Evolutionary conservation across 2,797 vertebrate genomes (phyloP).

Genomic region (Pterois miles): DNA sequence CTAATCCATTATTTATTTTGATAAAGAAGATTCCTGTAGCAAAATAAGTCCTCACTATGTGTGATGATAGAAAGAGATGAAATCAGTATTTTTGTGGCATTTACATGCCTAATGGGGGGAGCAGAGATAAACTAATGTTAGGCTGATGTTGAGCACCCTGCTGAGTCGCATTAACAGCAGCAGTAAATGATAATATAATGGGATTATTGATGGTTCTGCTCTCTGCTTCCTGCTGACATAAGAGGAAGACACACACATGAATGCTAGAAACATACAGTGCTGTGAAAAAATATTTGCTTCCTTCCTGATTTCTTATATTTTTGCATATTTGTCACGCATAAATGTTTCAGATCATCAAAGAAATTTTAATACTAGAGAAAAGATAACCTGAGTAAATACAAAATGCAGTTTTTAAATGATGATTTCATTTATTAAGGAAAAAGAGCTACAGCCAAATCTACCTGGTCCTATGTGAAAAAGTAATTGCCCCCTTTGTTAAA

Average conservation of each 20-base stretch:
- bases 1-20: background rate
- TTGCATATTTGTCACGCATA: no score
- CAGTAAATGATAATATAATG: slow-evolving; percentile 39
- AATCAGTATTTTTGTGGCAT: slow-evolving; percentile 32
- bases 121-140: slow-evolving; percentile 21
- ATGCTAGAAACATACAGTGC: background rate
- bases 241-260: background rate
- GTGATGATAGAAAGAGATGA: slow-evolving; percentile 5
- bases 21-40: slow-evolving; percentile 4
- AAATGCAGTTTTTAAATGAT: no score
- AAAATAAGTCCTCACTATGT: background rate
- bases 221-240: slow-evolving; percentile 34
- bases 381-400: no score
- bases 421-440: no score
- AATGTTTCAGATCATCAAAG: no score
- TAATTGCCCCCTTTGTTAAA: no score
- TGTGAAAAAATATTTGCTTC: no score
- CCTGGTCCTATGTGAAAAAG: no score
- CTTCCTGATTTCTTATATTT: no score
- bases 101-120: slow-evolving; percentile 19
- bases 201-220: slow-evolving; percentile 31
- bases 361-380: no score
- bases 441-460: no score
- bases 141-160: background rate
- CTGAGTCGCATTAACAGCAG: slow-evolving; percentile 35